Conservation (phyloP, 2,113 vertebrate species). For the Cepphus grylle region DNA sequence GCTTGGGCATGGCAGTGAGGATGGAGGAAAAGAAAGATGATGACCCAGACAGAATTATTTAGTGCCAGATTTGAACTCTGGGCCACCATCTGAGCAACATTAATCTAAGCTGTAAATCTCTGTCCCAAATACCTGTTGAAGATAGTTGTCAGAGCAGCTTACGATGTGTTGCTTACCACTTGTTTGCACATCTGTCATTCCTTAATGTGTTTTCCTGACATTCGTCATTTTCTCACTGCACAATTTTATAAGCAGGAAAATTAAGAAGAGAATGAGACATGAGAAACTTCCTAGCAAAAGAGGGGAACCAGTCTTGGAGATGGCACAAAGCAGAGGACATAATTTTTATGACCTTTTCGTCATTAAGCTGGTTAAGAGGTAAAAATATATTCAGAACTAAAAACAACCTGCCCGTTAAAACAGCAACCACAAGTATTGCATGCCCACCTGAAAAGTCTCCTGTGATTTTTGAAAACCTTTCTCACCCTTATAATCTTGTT, state of each 20-base stretch:
- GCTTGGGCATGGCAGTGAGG: neutral
- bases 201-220: neutral
- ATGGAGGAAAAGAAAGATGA: neutral
- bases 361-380: neutral
- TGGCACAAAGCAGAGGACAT: neutral
- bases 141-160: neutral
- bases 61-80: neutral
- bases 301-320: neutral
- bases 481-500: neutral
- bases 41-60: neutral
- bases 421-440: neutral
- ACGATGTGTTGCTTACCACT: neutral
- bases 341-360: neutral
- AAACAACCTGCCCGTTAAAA: neutral
- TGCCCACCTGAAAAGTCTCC: neutral
- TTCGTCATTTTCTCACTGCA: neutral
- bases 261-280: neutral
- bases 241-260: neutral
- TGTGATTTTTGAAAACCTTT: neutral
- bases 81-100: neutral
- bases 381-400: neutral
- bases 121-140: neutral
- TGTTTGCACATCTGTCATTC: neutral
- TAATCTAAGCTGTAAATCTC: neutral
- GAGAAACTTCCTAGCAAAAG: neutral